Base-by-base conservation (phyloP, 2,113 vertebrate genomes). In the Protobothrops mucrosquamatus region DNA sequence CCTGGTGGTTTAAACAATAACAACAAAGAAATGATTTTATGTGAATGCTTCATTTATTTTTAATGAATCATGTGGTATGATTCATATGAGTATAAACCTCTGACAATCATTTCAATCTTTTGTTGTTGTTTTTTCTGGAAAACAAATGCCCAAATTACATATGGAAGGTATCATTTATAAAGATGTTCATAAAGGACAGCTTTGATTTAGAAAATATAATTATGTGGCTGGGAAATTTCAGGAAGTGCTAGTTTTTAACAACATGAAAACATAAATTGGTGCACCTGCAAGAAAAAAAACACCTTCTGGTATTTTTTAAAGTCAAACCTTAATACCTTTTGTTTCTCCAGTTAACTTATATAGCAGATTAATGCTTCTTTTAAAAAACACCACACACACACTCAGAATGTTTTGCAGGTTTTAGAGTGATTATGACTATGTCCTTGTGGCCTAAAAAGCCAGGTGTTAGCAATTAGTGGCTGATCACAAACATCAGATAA, bases 401-500 rank as follows among this genome's bases (percentile, higher is more conserved):
- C 0, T 20, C 12, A 39, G 93, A 92, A 93, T 85, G 93, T 3
- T 54, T 92, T 1, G 87, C 14, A 48, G 24, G 39, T 90, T 95
- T 48, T 89, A 94, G 54, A 61, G 4, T 59, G 54, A 69, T 93
- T 94, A 87, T 29, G 93, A 51, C 81, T 39, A 12, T 56, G 46
- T 91, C 0, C 39, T 91, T 90, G 55, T 51, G n/a, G 64, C 59
- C 92, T 93, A 39, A 90, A 51, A 14, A 94, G 7, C 57, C 93
- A 96, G 92, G 85, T 94, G 91, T 69, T 94, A 91, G 46, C 54
- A 96, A 95, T 92, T 96, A 96, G 93, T 95, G 69, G 92, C 2
- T 96, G 57, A 95, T 87, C 39, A 85, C 29, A 96, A 91, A 91
- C 64, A 89, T 91, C 7, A 93, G 24, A 95, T 93, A 94, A 95